Conservation (phyloP, 64 coral and sea anemone species). For the Trachythela sp. region DNA sequence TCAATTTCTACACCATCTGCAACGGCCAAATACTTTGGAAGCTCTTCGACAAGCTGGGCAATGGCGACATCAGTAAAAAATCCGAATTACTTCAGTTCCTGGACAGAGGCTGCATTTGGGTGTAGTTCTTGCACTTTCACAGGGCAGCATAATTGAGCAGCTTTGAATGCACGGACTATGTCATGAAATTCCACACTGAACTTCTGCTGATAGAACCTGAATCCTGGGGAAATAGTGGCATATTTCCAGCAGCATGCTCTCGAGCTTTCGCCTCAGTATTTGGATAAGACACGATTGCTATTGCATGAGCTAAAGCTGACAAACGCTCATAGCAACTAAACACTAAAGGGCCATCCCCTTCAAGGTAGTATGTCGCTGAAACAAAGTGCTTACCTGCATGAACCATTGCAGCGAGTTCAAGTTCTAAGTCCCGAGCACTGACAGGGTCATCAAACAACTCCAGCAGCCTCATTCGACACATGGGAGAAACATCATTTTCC, state of each 20-base stretch:
- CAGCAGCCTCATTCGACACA: neutral
- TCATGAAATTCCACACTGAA: too few species aligned
- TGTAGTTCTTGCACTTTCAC: slow-evolving; percentile 54
- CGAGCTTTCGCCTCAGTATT: slow-evolving; percentile 50
- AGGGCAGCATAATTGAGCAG: too few species aligned
- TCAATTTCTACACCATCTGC: too few species aligned
- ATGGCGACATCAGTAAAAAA: slow-evolving; percentile 40
- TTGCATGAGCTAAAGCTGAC: too few species aligned
- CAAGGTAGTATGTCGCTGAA: slow-evolving; percentile 30
- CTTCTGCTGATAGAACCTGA: too few species aligned
- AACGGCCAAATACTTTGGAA: slow-evolving; percentile 48
- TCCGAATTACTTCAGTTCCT: slow-evolving; percentile 40
- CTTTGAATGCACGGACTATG: too few species aligned
- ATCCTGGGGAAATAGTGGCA: slow-evolving; percentile 23
- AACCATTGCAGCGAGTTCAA: slow-evolving; percentile 40
- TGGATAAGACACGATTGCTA: slow-evolving; percentile 56
- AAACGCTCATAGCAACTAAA: too few species aligned
- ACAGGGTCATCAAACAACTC: neutral
- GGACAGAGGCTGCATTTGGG: slow-evolving; percentile 52
- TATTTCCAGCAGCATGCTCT: slow-evolving; percentile 48
- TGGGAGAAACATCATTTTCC: too few species aligned
- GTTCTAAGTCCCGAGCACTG: neutral
- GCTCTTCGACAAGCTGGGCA: slow-evolving; percentile 34
- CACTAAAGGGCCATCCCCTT: too few species aligned
- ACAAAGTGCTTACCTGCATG: slow-evolving; percentile 52